A percentile compares a stretch with the other conserved stretches of the same genome.
These are phyloP conservation scores for Pedionomus torquatus DNA, from an alignment of 2,113 vertebrate species.

Conservation along the genomic window DNA sequence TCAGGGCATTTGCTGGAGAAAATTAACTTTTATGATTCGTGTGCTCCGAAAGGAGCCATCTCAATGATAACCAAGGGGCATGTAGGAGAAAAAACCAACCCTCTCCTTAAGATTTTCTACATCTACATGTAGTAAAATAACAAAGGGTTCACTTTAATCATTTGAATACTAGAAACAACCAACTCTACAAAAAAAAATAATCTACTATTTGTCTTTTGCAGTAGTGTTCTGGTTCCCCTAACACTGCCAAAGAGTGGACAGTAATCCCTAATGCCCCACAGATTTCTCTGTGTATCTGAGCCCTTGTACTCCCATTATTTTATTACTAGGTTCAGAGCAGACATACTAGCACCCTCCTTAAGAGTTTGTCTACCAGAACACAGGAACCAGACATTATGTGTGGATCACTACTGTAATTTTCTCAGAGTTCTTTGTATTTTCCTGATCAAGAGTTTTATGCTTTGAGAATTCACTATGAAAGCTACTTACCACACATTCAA, in stretches of 20 bases:
- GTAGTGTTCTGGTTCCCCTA: not conserved
- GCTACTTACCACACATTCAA: no score
- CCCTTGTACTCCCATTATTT: not conserved
- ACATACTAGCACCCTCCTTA: not conserved
- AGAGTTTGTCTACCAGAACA: not conserved
- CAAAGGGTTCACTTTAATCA: not conserved
- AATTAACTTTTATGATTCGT: not conserved
- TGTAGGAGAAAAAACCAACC: not conserved
- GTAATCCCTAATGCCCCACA: not conserved
- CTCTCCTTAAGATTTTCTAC: not conserved
- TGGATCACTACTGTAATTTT: not conserved
- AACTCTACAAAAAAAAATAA: not conserved
- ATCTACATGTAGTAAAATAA: not conserved
- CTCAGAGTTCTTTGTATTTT: not conserved
- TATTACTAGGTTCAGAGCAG: not conserved
- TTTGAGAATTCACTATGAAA: not conserved
- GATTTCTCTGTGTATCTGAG: not conserved
- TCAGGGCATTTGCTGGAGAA: not conserved
- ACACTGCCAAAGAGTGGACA: not conserved
- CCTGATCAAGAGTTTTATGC: not conserved
- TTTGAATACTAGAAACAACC: not conserved
- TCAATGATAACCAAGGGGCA: not conserved
- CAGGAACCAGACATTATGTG: not conserved
- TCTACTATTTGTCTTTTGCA: not conserved
- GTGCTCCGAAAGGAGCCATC: not conserved